Percentiles rank a stretch among this genome's conserved stretches.
These are phyloP conservation scores for Rhorus exstirpatorius DNA, from an alignment of 2,888 invertebrate genomes.

Conservation along the genomic window DNA sequence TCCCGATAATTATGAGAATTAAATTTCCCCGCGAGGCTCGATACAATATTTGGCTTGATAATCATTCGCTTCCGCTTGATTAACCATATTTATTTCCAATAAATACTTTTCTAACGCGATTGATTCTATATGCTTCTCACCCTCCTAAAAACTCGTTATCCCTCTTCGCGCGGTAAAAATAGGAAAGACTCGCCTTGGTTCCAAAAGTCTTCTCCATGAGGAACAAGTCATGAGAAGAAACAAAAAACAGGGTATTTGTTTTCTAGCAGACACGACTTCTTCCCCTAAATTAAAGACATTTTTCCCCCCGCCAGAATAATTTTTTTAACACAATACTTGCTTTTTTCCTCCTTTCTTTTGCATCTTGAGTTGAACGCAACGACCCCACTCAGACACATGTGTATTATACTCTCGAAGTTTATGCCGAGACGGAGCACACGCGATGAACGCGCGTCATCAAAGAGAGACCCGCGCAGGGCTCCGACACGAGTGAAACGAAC, in stretches of 20 bases:
- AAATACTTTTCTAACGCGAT: neutral
- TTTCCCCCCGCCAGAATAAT: neutral
- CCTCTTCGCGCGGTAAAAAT: neutral
- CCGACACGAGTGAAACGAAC: conserved; percentile 75
- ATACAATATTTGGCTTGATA: conserved; percentile 8
- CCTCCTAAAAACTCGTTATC: neutral
- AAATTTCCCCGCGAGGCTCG: conserved; percentile 10
- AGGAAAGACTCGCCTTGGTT: too few species aligned
- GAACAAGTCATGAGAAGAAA: too few species aligned
- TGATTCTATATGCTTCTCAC: neutral
- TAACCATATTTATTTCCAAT: conserved; percentile 6
- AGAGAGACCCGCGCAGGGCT: conserved; percentile 43
- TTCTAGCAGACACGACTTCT: too few species aligned
- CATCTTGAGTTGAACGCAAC: neutral
- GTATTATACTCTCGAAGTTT: conserved; percentile 14
- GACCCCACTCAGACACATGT: neutral
- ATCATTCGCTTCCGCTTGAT: conserved; percentile 8
- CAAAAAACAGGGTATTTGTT: too few species aligned
- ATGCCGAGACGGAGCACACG: conserved; percentile 56
- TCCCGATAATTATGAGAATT: conserved; percentile 50
- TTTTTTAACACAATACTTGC: neutral
- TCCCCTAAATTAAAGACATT: neutral
- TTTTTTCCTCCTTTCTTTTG: neutral
- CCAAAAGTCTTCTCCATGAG: too few species aligned
- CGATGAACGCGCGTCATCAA: conserved; percentile 43